Conservation (phyloP, 2,797 vertebrate genomes). For the Sebastes elongatus region DNA sequence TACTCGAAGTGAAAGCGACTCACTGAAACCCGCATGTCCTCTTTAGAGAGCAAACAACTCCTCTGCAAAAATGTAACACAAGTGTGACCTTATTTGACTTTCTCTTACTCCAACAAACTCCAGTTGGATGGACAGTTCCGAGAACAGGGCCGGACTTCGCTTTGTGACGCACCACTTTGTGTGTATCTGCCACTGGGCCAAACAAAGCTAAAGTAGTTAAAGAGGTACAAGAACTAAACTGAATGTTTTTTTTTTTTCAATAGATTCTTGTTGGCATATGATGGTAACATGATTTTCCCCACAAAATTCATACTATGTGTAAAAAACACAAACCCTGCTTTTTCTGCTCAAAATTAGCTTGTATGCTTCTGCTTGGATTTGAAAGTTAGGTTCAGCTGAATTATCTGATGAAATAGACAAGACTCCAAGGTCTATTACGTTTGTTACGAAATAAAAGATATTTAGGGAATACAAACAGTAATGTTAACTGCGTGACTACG, state of each 20-base stretch:
- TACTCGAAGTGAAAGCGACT: background rate
- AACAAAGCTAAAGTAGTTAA: background rate
- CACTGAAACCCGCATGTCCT: conserved; percentile 35
- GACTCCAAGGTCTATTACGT: background rate
- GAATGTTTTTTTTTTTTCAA: too few species aligned
- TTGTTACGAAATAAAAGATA: background rate
- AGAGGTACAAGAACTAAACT: background rate
- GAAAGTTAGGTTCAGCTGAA: background rate
- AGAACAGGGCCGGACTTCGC: background rate
- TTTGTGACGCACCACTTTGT: background rate
- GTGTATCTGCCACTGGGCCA: background rate
- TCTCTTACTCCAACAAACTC: background rate
- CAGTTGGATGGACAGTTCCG: background rate
- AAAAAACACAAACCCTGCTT: background rate
- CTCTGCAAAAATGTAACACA: conserved; percentile 34
- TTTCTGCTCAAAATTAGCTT: background rate
- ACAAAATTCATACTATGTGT: background rate
- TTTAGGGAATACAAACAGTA: accelerated
- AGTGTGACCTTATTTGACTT: conserved; percentile 34
- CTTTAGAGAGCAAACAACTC: conserved; percentile 24
- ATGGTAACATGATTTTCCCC: background rate
- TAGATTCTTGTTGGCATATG: background rate
- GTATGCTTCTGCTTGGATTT: background rate
- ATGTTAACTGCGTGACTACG: too few species aligned
- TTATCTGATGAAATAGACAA: background rate